phyloP scores from a whole-genome alignment of 2,888 invertebrate genomes.

The Drosophila lutescens region DNA sequence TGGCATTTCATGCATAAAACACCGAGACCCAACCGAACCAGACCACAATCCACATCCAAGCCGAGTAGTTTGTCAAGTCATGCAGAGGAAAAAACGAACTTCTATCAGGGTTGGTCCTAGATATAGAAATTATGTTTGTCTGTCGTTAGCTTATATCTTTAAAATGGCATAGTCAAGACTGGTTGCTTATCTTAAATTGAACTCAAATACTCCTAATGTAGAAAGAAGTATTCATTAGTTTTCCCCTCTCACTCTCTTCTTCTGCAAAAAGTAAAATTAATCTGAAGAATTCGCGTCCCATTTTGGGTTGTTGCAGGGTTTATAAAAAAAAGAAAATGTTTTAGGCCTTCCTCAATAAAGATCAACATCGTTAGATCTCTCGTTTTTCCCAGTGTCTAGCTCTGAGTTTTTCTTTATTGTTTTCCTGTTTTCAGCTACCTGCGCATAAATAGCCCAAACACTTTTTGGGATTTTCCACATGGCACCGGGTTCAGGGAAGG shows the following conservation, averaged over 20 bases:
- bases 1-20: constrained; percentile 73
- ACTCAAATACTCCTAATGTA: no score
- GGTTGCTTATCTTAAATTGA: no score
- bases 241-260: no score
- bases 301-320: no score
- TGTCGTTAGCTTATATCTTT: no score
- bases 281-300: no score
- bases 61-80: constrained; percentile 68
- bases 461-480: constrained; percentile 62
- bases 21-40: constrained; percentile 42
- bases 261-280: no score
- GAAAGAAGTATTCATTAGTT: no score
- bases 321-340: no score
- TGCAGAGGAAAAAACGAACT: constrained; percentile 25
- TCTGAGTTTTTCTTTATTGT: constrained; percentile 22
- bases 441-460: constrained; percentile 75
- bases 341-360: no score
- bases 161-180: no score
- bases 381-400: constrained; percentile 1
- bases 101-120: background rate
- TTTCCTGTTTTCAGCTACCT: constrained; percentile 52
- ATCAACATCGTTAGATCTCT: no score
- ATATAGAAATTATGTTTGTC: background rate
- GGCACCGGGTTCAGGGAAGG: constrained; percentile 50
- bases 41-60: constrained; percentile 36